Conservation (phyloP, 30 jellyfish, hydroid and myxozoan genomes). For the Pseudorhiza aurosa region DNA sequence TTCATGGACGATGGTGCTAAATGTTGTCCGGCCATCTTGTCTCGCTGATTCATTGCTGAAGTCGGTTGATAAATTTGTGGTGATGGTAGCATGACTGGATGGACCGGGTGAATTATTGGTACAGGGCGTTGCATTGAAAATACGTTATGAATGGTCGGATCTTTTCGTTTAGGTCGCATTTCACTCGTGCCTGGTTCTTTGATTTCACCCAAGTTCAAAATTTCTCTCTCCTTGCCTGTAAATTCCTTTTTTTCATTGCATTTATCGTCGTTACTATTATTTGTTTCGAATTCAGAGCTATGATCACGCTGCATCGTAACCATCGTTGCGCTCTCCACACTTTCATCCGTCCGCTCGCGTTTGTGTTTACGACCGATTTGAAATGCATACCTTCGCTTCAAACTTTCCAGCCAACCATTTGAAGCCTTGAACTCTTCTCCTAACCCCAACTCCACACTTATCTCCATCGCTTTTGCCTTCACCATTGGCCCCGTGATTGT, state of each 20-base stretch:
- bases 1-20: not conserved
- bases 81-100: constrained; percentile 30
- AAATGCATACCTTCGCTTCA: constrained; percentile 47
- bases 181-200: too few relatives aligned
- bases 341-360: not conserved
- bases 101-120: constrained; percentile 32
- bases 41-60: not conserved
- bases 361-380: constrained; percentile 12
- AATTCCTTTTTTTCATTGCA: too few relatives aligned
- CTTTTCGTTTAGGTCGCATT: not conserved
- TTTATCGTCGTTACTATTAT: too few relatives aligned
- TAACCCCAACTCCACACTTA: constrained; percentile 45
- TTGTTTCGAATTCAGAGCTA: not conserved
- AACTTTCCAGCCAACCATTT: constrained; percentile 74
- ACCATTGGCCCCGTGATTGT: constrained; percentile 61
- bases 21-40: not conserved
- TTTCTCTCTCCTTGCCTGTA: not conserved
- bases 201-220: too few relatives aligned
- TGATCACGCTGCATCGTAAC: constrained; percentile 28
- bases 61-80: not conserved
- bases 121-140: constrained; percentile 39
- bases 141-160: constrained; percentile 30
- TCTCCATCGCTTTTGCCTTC: constrained; percentile 46
- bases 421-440: constrained; percentile 72
- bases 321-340: constrained; percentile 47